Conservation (phyloP, 2,797 vertebrate species). For the Sebastes jordani region DNA sequence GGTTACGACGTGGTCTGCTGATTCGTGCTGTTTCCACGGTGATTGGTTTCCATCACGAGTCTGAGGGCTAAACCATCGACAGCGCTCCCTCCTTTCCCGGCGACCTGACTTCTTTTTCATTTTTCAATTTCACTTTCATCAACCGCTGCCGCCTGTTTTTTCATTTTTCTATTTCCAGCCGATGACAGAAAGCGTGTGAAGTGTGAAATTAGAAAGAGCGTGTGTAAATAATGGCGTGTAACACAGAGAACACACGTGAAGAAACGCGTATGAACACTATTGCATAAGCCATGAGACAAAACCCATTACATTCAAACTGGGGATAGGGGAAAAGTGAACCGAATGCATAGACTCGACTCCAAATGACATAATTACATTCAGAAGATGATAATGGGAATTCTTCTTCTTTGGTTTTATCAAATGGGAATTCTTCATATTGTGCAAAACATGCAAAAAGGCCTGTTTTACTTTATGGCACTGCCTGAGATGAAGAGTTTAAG, state of each 20-base stretch:
- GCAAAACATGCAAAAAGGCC: constrained; percentile 24
- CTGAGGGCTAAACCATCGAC: constrained; percentile 69
- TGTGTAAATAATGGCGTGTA: constrained; percentile 78
- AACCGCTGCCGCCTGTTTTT: constrained; percentile 68
- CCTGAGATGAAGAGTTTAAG: constrained; percentile 59
- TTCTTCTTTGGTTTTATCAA: constrained; percentile 34
- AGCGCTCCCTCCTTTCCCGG: constrained; percentile 49
- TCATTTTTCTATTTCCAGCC: constrained; percentile 74
- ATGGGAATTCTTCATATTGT: constrained; percentile 13
- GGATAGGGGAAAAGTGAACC: constrained; percentile 44
- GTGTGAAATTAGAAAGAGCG: constrained; percentile 83
- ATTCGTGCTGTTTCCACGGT: constrained; percentile 75
- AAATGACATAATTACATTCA: constrained; percentile 65
- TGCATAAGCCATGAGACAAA: constrained; percentile 70
- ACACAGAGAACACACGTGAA: constrained; percentile 63
- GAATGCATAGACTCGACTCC: constrained; percentile 46
- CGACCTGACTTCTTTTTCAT: constrained; percentile 73
- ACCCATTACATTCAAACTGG: constrained; percentile 71
- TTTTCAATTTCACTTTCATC: constrained; percentile 83
- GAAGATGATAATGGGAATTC: constrained; percentile 37
- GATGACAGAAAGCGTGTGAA: constrained; percentile 78
- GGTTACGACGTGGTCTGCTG: constrained; percentile 63
- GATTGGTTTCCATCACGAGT: constrained; percentile 80
- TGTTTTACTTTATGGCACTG: constrained; percentile 23
- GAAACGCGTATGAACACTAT: constrained; percentile 44